These are phyloP conservation scores for Aphelocoma coerulescens DNA, from an alignment of 2,113 vertebrate species.

Conservation along the genomic window DNA sequence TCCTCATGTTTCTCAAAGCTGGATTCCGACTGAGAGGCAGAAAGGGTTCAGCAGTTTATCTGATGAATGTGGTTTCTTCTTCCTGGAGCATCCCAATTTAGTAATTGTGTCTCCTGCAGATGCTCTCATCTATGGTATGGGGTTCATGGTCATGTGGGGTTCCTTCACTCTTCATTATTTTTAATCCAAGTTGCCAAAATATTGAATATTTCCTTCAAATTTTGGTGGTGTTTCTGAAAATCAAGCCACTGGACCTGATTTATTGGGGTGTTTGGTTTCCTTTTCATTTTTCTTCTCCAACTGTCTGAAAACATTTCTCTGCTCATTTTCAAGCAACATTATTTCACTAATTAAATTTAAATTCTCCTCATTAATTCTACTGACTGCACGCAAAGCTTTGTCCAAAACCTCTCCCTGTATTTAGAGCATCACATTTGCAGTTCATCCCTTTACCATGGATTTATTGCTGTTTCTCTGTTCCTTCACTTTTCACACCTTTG, in stretches of 20 bases:
- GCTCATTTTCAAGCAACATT: background rate
- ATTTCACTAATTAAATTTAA: background rate
- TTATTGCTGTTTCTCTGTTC: background rate
- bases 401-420: background rate
- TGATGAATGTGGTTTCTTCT: conserved; percentile 8
- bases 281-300: background rate
- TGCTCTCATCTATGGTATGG: background rate
- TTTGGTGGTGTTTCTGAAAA: background rate
- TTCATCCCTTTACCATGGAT: background rate
- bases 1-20: background rate
- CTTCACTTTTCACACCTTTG: background rate
- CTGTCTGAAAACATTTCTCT: background rate
- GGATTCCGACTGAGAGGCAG: background rate
- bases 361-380: background rate
- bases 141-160: background rate
- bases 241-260: background rate
- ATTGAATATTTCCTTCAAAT: background rate
- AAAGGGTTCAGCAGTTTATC: background rate
- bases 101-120: background rate
- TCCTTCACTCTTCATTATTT: background rate
- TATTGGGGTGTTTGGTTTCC: background rate
- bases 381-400: background rate
- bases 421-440: background rate
- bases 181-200: background rate
- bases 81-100: background rate